Evolutionary conservation across 2,888 invertebrate genomes (phyloP), one percentile per base, ranked within the genome.

Genomic region (Scelioninae gen. 2): DNA sequence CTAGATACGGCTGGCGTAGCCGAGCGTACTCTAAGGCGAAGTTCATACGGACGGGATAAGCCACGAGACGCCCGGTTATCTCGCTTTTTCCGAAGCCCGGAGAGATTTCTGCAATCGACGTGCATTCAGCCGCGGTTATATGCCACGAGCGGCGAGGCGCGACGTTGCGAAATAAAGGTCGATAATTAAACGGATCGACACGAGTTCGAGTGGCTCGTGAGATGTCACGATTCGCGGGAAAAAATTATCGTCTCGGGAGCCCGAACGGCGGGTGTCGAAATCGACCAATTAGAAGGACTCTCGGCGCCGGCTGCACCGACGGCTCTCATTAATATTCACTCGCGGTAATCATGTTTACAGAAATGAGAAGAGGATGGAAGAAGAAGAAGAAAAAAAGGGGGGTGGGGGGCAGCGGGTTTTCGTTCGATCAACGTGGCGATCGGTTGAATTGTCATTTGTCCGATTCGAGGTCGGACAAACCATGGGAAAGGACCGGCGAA

Each of bases 1-100:
- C n/a, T n/a, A n/a, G n/a, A 73, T 73, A 71, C 64, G 73, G 73
- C 73, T 75, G 68, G 75, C 57, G 18, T n/a, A 60, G 63, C 50
- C 70, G 64, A 22, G 31, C 31, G 31, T 18, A 64, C 35, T 63
- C 75, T 69, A 61, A 74, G 64, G 61, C 74, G 61, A 73, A 76
- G 76, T 76, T 76, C 74, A 73, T 73, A 70, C 74, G 74, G 74
- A 70, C 74, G 74, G 74, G 70, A 69, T 76, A 72, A 74, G 55
- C 63, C 73, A 69, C 69, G 71, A 43, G 61, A 69, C 61, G n/a
- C n/a, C n/a, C 50, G 71, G 69, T 74, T 76, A 74, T 76, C 74
- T 74, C 63, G 63, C 67, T 64, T 74, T 74, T 73, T 72, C 74
- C 74, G 70, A 74, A 74, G 74, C 69, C 68, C 63, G 67, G 74